These are phyloP conservation scores for Zaprionus kolodkinae DNA, from an alignment of 1,140 invertebrate genomes.

Conservation along the genomic window DNA sequence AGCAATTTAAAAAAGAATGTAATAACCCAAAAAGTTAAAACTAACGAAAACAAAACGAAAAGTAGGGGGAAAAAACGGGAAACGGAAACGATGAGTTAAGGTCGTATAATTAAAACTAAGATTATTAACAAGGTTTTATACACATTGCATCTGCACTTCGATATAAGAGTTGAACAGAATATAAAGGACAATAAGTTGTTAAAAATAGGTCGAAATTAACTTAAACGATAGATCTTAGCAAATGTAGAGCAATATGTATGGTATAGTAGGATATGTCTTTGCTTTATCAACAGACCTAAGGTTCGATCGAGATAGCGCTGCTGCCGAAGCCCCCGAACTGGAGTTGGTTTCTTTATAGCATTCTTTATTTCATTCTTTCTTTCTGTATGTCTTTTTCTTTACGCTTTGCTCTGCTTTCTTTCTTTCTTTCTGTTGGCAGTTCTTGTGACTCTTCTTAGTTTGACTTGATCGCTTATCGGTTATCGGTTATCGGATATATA, in stretches of 20 bases:
- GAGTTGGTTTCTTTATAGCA: background rate
- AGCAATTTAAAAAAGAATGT: conserved; percentile 19
- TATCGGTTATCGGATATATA: conserved; percentile 26
- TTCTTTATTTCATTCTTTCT: conserved; percentile 12
- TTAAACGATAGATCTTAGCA: conserved; percentile 64
- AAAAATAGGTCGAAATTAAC: conserved; percentile 54
- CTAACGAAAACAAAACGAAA: conserved; percentile 46
- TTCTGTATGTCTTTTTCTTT: conserved; percentile 9
- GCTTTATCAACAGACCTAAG: conserved; percentile 57
- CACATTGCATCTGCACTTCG: conserved; percentile 48
- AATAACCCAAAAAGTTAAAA: conserved; percentile 59
- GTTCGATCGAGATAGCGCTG: conserved; percentile 38
- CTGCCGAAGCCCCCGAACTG: conserved; percentile 42
- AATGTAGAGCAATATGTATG: conserved; percentile 50
- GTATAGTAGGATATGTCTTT: conserved; percentile 15
- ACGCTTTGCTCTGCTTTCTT: background rate
- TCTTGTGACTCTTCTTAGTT: conserved; percentile 19
- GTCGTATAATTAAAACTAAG: conserved; percentile 49
- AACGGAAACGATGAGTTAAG: conserved; percentile 39
- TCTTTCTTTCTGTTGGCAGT: background rate
- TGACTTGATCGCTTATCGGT: conserved; percentile 34
- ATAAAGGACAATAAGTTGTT: conserved; percentile 29
- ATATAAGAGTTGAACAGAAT: conserved; percentile 24
- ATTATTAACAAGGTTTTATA: conserved; percentile 43
- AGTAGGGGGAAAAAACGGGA: background rate